Evolutionary conservation across 2,888 invertebrate species (phyloP).

Genomic region (Drosophila barbarae): DNA sequence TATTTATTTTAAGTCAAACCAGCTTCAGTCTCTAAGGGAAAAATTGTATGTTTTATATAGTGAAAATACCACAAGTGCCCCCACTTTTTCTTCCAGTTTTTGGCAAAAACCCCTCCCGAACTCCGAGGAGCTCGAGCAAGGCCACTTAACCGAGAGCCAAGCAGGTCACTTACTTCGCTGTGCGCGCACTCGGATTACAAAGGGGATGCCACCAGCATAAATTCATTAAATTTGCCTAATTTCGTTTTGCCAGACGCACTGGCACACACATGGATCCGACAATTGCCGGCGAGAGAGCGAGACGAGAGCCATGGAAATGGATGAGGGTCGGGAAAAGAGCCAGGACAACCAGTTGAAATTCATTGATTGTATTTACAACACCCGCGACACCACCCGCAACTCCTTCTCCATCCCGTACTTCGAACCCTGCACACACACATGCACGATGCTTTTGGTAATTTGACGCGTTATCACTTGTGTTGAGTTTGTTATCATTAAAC

Average conservation of each 20-base stretch:
- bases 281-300: conserved; percentile 40
- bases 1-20: not conserved
- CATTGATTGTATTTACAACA: conserved; percentile 75
- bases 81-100: not conserved
- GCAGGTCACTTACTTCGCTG: conserved; percentile 70
- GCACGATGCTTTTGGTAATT: conserved; percentile 64
- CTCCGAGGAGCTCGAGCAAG: conserved; percentile 20
- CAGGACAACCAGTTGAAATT: conserved; percentile 74
- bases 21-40: not conserved
- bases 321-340: conserved; percentile 41
- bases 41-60: not conserved
- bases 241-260: conserved; percentile 56
- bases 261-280: conserved; percentile 31
- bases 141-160: conserved; percentile 66
- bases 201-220: conserved; percentile 74
- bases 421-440: conserved; percentile 13
- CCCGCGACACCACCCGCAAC: conserved; percentile 50
- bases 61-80: too few species aligned
- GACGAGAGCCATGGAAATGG: conserved; percentile 35
- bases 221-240: conserved; percentile 76
- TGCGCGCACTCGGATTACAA: conserved; percentile 72
- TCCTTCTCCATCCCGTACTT: not conserved
- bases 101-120: not conserved
- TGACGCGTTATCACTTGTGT: conserved; percentile 76
- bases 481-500: conserved; percentile 76